Conservation (phyloP, 2,888 invertebrate genomes). For the Cryptocephalus moraei region DNA sequence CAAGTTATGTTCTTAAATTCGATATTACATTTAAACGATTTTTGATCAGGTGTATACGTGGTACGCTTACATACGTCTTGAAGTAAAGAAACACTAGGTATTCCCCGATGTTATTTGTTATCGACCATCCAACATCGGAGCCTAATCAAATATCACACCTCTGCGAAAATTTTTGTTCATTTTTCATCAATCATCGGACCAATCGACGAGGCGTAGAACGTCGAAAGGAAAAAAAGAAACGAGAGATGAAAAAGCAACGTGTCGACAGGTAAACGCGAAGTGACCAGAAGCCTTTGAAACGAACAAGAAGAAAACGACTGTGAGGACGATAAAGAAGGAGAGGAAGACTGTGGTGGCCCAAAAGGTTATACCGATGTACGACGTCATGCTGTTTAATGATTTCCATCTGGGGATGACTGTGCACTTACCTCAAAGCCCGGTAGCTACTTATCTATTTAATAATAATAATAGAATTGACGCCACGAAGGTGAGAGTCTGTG, state of each 20-base stretch:
- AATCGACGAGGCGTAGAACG: too few relatives aligned
- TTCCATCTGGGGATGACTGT: constrained; percentile 31
- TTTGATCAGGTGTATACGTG: too few relatives aligned
- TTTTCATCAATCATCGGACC: too few relatives aligned
- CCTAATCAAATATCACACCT: too few relatives aligned
- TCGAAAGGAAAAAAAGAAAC: too few relatives aligned
- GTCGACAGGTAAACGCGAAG: constrained; percentile 14
- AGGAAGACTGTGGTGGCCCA: neutral
- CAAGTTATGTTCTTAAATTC: too few relatives aligned
- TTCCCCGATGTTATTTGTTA: neutral
- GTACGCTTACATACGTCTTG: too few relatives aligned
- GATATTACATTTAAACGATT: too few relatives aligned
- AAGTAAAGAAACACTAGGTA: too few relatives aligned
- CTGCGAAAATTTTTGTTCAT: too few relatives aligned
- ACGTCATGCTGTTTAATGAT: constrained; percentile 37
- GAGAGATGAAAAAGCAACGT: constrained; percentile 4
- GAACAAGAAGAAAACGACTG: too few relatives aligned
- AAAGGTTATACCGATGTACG: neutral
- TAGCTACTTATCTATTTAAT: constrained; percentile 38
- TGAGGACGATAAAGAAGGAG: neutral
- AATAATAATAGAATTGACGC: constrained; percentile 36
- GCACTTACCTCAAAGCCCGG: constrained; percentile 33
- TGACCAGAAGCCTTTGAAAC: constrained; percentile 10
- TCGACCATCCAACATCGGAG: too few relatives aligned
- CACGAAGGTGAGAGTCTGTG: constrained; percentile 13